phyloP scores from a whole-genome alignment of 2,888 invertebrate species.

The Sussaba pulchella region DNA sequence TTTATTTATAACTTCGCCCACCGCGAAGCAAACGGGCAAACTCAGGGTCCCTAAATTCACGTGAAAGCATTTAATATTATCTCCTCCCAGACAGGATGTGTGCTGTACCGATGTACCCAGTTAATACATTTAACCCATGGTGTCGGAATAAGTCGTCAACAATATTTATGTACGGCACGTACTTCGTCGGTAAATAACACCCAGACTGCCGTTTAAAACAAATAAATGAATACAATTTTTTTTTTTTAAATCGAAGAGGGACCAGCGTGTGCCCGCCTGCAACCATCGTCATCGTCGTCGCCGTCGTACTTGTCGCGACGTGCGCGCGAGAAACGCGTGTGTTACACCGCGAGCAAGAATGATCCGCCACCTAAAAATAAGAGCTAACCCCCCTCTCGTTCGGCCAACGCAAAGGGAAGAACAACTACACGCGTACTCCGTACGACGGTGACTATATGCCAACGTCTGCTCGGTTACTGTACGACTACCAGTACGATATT shows the following conservation, averaged over 20 bases:
- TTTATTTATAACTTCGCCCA: constrained; percentile 61
- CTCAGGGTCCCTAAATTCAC: constrained; percentile 54
- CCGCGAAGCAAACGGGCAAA: no score
- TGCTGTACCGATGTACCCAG: not conserved
- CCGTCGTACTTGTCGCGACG: not conserved
- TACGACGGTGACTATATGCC: constrained; percentile 25
- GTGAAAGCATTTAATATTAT: constrained; percentile 58
- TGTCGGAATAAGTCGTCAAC: not conserved
- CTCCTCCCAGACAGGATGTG: constrained; percentile 9
- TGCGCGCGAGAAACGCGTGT: not conserved
- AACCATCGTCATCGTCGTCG: no score
- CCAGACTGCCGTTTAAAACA: constrained; percentile 1
- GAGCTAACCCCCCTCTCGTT: constrained; percentile 54
- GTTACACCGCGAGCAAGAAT: constrained; percentile 48
- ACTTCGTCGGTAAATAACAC: not conserved
- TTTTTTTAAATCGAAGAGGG: no score
- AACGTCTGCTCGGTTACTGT: constrained; percentile 5
- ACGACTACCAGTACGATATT: not conserved
- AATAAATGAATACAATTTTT: not conserved
- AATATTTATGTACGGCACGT: constrained; percentile 14
- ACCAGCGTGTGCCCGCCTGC: no score
- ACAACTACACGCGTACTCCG: constrained; percentile 42
- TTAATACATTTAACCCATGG: no score
- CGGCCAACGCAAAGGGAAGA: constrained; percentile 62
- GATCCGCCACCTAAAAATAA: constrained; percentile 65